Conservation (phyloP, 2,888 invertebrate species). For the Rhamphomyia laevipes region DNA sequence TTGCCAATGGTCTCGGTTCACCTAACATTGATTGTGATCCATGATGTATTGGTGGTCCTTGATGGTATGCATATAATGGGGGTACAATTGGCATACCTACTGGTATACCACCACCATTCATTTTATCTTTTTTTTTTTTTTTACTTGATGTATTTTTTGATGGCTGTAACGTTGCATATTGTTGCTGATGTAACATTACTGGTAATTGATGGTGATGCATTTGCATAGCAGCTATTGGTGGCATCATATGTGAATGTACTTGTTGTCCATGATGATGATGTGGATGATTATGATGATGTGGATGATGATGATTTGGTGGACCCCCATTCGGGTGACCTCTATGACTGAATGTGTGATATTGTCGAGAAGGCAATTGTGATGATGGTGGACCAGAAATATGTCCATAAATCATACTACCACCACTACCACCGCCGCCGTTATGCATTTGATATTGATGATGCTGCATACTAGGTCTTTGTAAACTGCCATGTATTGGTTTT, state of each 20-base stretch:
- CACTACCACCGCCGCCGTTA: conserved; percentile 22
- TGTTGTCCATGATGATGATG: conserved; percentile 15
- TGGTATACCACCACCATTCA: conserved; percentile 31
- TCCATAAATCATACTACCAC: conserved; percentile 39
- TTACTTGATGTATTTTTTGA: conserved; percentile 47
- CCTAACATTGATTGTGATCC: conserved; percentile 47
- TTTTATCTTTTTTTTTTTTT: conserved; percentile 39
- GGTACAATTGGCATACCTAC: conserved; percentile 41
- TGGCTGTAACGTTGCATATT: conserved; percentile 52
- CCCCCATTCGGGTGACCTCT: conserved; percentile 28
- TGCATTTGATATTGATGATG: conserved; percentile 31
- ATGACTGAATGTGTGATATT: conserved; percentile 42
- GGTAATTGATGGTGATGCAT: conserved; percentile 21
- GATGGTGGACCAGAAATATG: conserved; percentile 31
- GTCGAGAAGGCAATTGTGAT: conserved; percentile 28
- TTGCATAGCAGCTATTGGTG: conserved; percentile 34
- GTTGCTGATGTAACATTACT: conserved; percentile 43
- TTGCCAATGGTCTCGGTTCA: conserved; percentile 43
- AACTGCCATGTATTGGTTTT: conserved; percentile 34
- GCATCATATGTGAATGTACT: conserved; percentile 28
- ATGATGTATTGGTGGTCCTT: conserved; percentile 33
- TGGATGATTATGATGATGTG: conserved; percentile 32
- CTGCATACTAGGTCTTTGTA: conserved; percentile 29
- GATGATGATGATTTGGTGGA: conserved; percentile 22
- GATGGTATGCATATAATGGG: conserved; percentile 40